Conservation (phyloP, 2,888 invertebrate species). For the Coremacera marginata region DNA sequence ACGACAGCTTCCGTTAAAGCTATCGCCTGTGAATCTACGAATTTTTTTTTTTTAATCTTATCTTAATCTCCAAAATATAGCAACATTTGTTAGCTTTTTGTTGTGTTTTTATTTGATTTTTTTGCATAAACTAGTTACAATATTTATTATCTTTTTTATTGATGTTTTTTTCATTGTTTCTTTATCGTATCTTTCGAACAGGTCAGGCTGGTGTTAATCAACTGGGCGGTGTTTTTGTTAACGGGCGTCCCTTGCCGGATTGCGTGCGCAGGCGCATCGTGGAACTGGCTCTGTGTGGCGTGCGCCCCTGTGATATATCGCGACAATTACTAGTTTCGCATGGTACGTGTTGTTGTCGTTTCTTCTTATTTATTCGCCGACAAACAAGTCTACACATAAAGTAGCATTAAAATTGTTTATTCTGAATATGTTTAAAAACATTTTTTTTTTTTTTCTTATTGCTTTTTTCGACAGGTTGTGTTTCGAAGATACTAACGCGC, state of each 20-base stretch:
- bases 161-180: conserved; percentile 7
- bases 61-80: neutral
- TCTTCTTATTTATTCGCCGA: neutral
- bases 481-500: conserved; percentile 95
- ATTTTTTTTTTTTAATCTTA: neutral
- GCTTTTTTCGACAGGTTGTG: conserved; percentile 76
- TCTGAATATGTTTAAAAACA: neutral
- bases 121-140: neutral
- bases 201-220: conserved; percentile 98
- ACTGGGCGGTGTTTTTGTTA: conserved; percentile 96
- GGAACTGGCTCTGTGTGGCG: conserved; percentile 93
- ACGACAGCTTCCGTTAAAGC: too few species aligned
- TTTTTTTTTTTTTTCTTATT: conserved; percentile 20
- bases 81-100: conserved; percentile 7
- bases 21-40: too few species aligned
- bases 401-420: neutral
- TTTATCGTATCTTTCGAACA: conserved; percentile 63
- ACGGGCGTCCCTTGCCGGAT: conserved; percentile 96
- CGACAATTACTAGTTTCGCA: conserved; percentile 95
- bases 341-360: conserved; percentile 68
- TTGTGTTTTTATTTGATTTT: conserved; percentile 16
- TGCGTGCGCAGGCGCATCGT: conserved; percentile 94
- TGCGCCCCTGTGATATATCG: conserved; percentile 96
- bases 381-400: too few species aligned
- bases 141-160: too few species aligned